Evolutionary conservation across 2,113 vertebrate genomes (phyloP).

Genomic region (Okapia johnstoni): DNA sequence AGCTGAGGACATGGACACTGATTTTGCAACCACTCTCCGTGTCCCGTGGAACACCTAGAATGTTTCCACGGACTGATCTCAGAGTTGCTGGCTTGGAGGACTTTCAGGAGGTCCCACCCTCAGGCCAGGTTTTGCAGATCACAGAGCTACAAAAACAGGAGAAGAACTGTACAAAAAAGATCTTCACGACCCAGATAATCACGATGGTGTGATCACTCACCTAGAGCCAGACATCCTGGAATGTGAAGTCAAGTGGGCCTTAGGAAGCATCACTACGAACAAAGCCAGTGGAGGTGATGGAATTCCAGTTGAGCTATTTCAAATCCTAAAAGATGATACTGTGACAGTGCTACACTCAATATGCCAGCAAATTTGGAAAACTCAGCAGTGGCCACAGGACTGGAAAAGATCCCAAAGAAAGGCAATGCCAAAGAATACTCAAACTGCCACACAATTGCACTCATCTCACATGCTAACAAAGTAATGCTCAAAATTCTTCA

Average conservation of each 20-base stretch:
- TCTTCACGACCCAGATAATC: neutral
- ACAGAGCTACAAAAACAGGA: neutral
- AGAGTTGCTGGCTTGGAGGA: neutral
- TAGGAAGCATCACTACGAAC: neutral
- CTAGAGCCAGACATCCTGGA: neutral
- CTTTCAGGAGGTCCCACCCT: neutral
- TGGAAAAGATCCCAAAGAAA: neutral
- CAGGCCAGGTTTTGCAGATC: neutral
- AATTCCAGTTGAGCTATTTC: neutral
- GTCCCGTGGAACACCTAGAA: rapidly evolving
- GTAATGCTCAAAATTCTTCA: neutral
- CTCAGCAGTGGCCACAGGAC: neutral
- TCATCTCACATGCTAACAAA: neutral
- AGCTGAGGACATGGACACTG: neutral
- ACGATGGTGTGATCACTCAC: neutral
- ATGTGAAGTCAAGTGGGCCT: neutral
- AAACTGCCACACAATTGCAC: neutral
- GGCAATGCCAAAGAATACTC: neutral
- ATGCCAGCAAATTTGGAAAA: neutral
- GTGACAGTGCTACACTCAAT: neutral
- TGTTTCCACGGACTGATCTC: neutral
- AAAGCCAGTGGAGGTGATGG: too few relatives aligned
- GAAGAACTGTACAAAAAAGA: neutral
- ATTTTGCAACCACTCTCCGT: rapidly evolving
- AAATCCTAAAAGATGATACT: neutral